phyloP scores from a whole-genome alignment of 1,140 invertebrate genomes.

The Venustaconcha ellipsiformis region DNA sequence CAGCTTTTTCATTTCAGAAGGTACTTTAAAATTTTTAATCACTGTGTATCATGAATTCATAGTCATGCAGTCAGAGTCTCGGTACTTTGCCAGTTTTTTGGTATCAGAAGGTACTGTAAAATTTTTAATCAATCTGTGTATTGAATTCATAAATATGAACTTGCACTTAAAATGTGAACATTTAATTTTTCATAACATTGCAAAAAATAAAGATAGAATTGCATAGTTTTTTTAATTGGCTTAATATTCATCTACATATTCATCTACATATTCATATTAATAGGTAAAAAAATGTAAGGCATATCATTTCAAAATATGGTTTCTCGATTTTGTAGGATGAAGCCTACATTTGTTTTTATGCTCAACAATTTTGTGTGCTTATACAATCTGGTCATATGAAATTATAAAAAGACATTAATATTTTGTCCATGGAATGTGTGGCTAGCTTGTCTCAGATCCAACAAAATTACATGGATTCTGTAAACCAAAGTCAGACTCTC shows the following conservation, averaged over 20 bases:
- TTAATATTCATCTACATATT: neutral
- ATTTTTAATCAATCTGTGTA: neutral
- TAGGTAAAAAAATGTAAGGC: neutral
- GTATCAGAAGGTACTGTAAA: slow-evolving; percentile 74
- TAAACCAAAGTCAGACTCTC: too few species aligned
- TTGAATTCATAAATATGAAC: neutral
- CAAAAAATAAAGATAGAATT: neutral
- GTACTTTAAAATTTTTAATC: slow-evolving; percentile 20
- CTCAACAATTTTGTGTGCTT: too few species aligned
- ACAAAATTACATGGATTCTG: too few species aligned
- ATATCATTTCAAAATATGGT: too few species aligned
- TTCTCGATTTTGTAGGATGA: too few species aligned
- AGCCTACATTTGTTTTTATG: too few species aligned
- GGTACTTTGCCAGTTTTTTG: slow-evolving; percentile 88
- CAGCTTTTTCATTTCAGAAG: slow-evolving; percentile 85
- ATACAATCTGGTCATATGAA: too few species aligned
- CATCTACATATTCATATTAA: neutral
- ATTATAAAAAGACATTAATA: too few species aligned
- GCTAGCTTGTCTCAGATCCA: too few species aligned
- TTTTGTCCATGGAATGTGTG: too few species aligned
- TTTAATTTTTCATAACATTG: neutral
- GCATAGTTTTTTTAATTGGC: neutral
- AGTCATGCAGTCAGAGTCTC: slow-evolving; percentile 72
- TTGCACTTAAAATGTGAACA: neutral
- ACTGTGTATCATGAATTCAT: neutral